phyloP scores from a whole-genome alignment of 2,888 invertebrate genomes.

The Conistra vaccinii region DNA sequence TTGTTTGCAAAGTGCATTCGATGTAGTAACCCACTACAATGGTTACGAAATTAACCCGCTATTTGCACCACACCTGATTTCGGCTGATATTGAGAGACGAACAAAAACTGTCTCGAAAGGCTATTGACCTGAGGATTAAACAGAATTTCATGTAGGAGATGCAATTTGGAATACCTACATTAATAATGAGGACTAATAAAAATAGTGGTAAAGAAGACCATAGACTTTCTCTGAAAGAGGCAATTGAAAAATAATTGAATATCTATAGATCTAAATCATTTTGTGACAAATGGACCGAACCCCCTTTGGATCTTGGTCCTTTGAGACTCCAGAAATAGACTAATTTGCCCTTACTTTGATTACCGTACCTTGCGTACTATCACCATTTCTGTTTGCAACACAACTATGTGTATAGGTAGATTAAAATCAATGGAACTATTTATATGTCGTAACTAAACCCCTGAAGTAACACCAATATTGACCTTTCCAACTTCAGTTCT shows the following conservation, averaged over 20 bases:
- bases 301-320: neutral
- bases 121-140: constrained; percentile 15
- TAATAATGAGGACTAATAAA: neutral
- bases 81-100: constrained; percentile 10
- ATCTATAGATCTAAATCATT: neutral
- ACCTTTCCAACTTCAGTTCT: constrained; percentile 20
- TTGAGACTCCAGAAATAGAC: neutral
- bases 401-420: neutral
- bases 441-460: neutral
- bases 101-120: constrained; percentile 31
- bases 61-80: constrained; percentile 31
- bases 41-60: constrained; percentile 36
- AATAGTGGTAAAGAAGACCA: no score
- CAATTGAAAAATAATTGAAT: neutral
- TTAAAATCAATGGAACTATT: neutral
- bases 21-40: constrained; percentile 30
- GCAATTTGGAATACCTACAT: neutral
- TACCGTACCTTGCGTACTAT: neutral
- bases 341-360: neutral
- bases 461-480: neutral
- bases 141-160: neutral
- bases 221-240: neutral
- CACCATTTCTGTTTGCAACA: neutral
- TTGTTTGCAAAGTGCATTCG: constrained; percentile 43
- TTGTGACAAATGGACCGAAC: neutral